Evolutionary conservation across 2,888 invertebrate species (phyloP).

Genomic region (Charanyca ferruginea): DNA sequence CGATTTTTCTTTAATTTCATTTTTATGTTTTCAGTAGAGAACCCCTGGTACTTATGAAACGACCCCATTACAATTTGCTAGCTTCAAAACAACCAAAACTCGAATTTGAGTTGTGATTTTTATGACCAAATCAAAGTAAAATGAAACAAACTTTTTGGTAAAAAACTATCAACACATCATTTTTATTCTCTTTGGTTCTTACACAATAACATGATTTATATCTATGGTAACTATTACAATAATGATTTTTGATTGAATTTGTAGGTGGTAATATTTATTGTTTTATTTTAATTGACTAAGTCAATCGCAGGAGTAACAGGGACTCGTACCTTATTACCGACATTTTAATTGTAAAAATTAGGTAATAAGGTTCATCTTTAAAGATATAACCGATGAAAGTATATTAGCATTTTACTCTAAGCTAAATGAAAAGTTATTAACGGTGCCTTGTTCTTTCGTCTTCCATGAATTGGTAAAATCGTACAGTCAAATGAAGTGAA

Average conservation of each 20-base stretch:
- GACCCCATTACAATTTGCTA: no score
- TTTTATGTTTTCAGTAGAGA: no score
- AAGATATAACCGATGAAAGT: not conserved
- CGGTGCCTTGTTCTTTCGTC: not conserved
- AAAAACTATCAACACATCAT: conserved; percentile 65
- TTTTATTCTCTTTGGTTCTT: conserved; percentile 80
- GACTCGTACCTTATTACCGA: no score
- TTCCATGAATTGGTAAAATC: not conserved
- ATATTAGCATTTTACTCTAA: conserved; percentile 37
- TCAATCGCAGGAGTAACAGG: no score
- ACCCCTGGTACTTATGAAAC: no score
- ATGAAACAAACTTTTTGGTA: conserved; percentile 40
- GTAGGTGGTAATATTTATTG: not conserved
- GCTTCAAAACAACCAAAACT: no score
- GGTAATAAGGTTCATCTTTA: not conserved
- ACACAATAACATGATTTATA: conserved; percentile 64
- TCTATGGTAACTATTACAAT: conserved; percentile 60
- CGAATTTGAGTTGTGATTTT: no score
- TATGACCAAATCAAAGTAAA: conserved; percentile 3
- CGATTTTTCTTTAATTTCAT: no score
- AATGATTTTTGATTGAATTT: conserved; percentile 8
- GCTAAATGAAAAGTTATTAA: conserved; percentile 21
- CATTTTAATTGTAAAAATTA: no score
- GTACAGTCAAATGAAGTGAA: no score
- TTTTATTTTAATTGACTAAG: no score